Evolutionary conservation across 2,888 invertebrate genomes (phyloP), one percentile per base, ranked within the genome.

Genomic region (Morinoia aosen): DNA sequence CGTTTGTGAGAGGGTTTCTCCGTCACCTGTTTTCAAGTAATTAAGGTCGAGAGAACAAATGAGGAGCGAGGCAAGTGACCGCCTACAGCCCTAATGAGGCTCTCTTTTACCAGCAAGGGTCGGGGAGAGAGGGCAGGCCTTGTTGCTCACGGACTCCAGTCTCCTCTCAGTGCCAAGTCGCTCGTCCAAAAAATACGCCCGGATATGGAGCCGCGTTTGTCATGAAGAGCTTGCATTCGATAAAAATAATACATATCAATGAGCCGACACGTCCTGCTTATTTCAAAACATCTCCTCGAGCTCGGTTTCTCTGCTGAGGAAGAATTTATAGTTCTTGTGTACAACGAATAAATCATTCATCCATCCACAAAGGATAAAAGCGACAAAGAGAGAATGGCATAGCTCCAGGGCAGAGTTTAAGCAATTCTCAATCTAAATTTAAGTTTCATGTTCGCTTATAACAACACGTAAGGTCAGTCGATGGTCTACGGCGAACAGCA

Each of bases 1-100:
- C 76, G 93, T 93, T 48, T 93, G 57, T 93, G 93, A 93, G 93
- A 93, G 93, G 93, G 93, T 93, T 93, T 93, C 56, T 93, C 56
- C n/a, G 93, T 93, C 93, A 93, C 93, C 93, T 93, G 93, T 93
- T 90, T 90, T 93, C 93, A 93, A 93, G 93, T 93, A 93, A 93
- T 93, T 93, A 93, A 93, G 93, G 57, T 56, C 58, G 57, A 93
- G 93, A 93, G 93, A 93, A 93, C 93, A 93, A 93, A 93, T 93
- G 93, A 93, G 93, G 33, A 93, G 93, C 56, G 56, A 56, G 93
- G 48, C 57, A n/a, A 93, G 93, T 93, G 93, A 93, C 93, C 93
- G 93, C 93, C 57, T 57, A 48, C 56, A 57, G 93, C 57, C 57
- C 93, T 93, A 93, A 93, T 93, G 93, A 93, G 93, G 93, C 93